A percentile compares a stretch with the other conserved stretches of the same genome.
phyloP scores from a whole-genome alignment of 2,888 invertebrate species.

The Periphyllus acericola region DNA sequence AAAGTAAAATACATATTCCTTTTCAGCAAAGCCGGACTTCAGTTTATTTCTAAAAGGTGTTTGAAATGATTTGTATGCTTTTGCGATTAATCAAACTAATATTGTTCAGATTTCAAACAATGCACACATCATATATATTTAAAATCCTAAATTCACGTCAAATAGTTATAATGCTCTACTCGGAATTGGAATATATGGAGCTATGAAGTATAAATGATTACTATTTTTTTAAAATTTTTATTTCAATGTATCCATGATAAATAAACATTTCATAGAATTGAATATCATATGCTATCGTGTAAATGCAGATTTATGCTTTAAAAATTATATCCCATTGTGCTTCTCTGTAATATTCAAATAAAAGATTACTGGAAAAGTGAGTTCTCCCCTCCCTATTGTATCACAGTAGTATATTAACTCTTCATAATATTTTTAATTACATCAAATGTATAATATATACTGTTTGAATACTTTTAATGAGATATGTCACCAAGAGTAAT shows the following conservation, averaged over 20 bases:
- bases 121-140: no score
- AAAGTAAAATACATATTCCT: no score
- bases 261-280: no score
- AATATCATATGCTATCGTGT: not conserved
- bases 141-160: no score
- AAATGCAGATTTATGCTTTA: not conserved
- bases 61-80: no score
- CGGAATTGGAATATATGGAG: no score
- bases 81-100: no score
- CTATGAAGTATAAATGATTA: not conserved
- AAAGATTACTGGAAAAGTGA: not conserved
- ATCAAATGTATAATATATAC: not conserved
- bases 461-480: constrained; percentile 27
- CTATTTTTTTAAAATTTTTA: not conserved
- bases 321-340: not conserved
- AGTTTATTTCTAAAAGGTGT: no score
- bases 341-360: not conserved
- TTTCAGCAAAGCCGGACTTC: no score
- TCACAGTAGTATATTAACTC: not conserved
- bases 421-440: constrained; percentile 11
- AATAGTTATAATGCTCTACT: no score
- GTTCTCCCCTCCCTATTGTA: not conserved
- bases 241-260: not conserved
- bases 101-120: no score
- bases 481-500: not conserved